A percentile compares a stretch with the other conserved stretches of the same genome.
Conservation (phyloP, 2,888 invertebrate species). For the Xanthia togata region DNA sequence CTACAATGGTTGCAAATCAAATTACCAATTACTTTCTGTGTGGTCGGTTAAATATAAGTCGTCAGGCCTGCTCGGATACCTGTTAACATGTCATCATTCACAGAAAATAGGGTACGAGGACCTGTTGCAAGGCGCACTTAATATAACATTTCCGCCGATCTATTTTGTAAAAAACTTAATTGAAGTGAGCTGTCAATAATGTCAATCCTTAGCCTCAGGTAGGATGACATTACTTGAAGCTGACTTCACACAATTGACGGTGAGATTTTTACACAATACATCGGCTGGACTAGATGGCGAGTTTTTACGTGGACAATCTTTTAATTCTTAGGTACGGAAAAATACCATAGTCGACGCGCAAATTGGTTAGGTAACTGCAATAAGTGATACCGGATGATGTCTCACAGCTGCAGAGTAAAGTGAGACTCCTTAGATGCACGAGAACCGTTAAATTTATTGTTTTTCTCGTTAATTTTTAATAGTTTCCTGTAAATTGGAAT, state of each 20-base stretch:
- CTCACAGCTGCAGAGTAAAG: not conserved
- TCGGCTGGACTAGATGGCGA: not conserved
- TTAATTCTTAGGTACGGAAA: not conserved
- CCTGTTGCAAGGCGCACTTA: slow-evolving; percentile 2
- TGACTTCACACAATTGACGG: not conserved
- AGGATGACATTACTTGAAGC: too few species aligned
- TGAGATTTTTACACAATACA: not conserved
- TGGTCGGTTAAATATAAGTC: slow-evolving; percentile 37
- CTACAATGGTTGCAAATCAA: slow-evolving; percentile 7
- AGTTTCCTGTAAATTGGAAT: not conserved
- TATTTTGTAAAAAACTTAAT: not conserved
- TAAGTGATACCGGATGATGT: not conserved
- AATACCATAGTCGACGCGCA: not conserved
- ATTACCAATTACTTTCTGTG: slow-evolving; percentile 22
- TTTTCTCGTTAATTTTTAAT: not conserved
- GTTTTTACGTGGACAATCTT: not conserved
- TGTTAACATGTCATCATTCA: slow-evolving; percentile 59
- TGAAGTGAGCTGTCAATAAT: not conserved
- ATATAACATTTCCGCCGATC: not conserved
- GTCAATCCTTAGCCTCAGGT: not conserved
- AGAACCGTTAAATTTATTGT: not conserved
- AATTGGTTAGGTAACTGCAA: not conserved
- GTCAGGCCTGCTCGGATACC: slow-evolving; percentile 32
- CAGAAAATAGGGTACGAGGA: slow-evolving; percentile 29
- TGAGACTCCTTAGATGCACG: not conserved